A percentile compares a stretch with the other conserved stretches of the same genome.
phyloP scores from a whole-genome alignment of 1,140 invertebrate genomes.

The Araneus ventricosus region DNA sequence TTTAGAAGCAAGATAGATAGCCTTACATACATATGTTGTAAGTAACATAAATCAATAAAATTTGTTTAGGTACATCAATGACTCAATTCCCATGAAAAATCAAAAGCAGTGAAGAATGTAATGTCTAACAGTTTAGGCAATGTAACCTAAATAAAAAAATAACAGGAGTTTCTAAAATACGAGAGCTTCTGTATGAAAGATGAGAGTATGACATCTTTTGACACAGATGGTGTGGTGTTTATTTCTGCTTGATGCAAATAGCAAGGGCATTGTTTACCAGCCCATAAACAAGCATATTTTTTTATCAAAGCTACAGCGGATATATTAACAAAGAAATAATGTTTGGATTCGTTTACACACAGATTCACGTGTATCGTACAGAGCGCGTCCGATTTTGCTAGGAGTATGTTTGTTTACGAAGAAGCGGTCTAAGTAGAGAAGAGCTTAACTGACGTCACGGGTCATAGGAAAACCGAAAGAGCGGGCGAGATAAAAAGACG shows the following conservation, averaged over 20 bases:
- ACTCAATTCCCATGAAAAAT: neutral
- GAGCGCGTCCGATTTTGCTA: conserved; percentile 16
- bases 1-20: neutral
- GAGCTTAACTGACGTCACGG: conserved; percentile 35
- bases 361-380: conserved; percentile 27
- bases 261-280: neutral
- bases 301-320: neutral
- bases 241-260: neutral
- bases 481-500: conserved; percentile 41
- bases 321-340: neutral
- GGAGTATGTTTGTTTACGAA: conserved; percentile 43
- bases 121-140: neutral
- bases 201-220: neutral
- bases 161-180: neutral
- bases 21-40: neutral
- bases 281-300: neutral
- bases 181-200: neutral
- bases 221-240: conserved; percentile 13
- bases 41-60: neutral
- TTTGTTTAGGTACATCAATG: neutral
- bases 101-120: neutral
- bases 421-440: conserved; percentile 1
- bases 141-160: neutral
- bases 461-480: conserved; percentile 5
- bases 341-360: neutral